Conservation (phyloP, 2,797 vertebrate species). For the Melopsittacus undulatus region DNA sequence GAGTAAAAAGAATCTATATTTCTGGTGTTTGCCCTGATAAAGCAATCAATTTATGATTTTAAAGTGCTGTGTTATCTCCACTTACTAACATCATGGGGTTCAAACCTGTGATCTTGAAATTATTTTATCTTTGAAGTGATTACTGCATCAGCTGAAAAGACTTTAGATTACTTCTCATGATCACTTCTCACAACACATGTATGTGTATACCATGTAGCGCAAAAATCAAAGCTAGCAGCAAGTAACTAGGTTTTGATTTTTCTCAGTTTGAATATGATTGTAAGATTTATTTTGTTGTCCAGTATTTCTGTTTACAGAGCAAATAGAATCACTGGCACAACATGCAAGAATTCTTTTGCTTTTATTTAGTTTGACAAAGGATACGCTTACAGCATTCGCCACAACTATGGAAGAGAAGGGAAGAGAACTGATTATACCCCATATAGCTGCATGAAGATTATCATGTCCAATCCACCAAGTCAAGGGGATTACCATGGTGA, state of each 20-base stretch:
- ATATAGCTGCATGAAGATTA: slow-evolving; percentile 99
- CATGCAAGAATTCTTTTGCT: slow-evolving; percentile 57
- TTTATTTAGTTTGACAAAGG: slow-evolving; percentile 94
- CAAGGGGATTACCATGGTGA: slow-evolving; percentile 98
- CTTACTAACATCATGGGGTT: neutral
- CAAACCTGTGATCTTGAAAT: neutral
- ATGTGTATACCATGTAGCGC: neutral
- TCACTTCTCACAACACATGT: accelerated
- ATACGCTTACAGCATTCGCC: slow-evolving; percentile 94
- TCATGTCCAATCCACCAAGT: slow-evolving; percentile 92
- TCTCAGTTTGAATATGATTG: neutral
- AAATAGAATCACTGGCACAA: slow-evolving; percentile 67
- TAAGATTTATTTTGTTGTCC: slow-evolving; percentile 66
- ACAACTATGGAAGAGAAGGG: slow-evolving; percentile 97
- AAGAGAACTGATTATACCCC: slow-evolving; percentile 96
- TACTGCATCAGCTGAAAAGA: neutral
- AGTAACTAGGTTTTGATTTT: neutral
- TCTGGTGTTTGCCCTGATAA: neutral
- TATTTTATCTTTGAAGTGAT: neutral
- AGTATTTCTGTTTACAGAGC: slow-evolving; percentile 76
- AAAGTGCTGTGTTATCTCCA: neutral
- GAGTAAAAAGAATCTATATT: neutral
- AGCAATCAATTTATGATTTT: neutral
- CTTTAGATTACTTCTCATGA: neutral
- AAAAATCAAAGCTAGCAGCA: neutral